Evolutionary conservation across 2,888 invertebrate genomes (phyloP).

Genomic region (Andrena fulva): DNA sequence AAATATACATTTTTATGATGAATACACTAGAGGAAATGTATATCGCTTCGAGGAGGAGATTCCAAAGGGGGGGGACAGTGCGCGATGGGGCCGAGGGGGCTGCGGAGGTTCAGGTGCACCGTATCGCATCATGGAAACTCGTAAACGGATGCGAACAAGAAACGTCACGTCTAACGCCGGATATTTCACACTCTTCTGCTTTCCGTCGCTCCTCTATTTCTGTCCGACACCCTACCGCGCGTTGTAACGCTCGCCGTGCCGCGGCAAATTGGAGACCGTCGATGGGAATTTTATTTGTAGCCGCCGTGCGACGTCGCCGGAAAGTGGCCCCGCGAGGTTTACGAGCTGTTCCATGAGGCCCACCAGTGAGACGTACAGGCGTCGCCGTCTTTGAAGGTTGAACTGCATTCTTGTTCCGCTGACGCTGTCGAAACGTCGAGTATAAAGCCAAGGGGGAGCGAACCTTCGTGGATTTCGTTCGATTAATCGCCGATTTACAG

Average conservation of each 20-base stretch:
- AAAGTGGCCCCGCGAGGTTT: conserved; percentile 21
- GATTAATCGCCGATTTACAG: background rate
- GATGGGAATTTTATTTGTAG: conserved; percentile 39
- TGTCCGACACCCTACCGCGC: background rate
- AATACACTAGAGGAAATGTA: conserved; percentile 66
- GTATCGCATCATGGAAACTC: conserved; percentile 51
- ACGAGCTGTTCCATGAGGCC: conserved; percentile 5
- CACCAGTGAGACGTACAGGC: background rate
- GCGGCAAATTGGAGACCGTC: conserved; percentile 33
- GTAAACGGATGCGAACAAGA: conserved; percentile 51
- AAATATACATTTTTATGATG: conserved; percentile 77
- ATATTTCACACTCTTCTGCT: conserved; percentile 52
- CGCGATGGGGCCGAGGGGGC: background rate
- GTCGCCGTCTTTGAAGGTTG: background rate
- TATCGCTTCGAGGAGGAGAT: conserved; percentile 52
- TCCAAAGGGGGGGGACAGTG: conserved; percentile 43
- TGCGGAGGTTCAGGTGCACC: conserved; percentile 33
- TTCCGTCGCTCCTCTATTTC: conserved; percentile 26
- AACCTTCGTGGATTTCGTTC: background rate
- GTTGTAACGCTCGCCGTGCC: conserved; percentile 9
- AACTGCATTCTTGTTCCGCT: background rate
- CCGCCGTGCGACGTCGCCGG: background rate
- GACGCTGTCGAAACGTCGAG: background rate
- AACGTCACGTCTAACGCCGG: conserved; percentile 46
- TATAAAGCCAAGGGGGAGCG: conserved; percentile 3